Evolutionary conservation across 2,113 vertebrate species (phyloP).

Genomic region (Mus spicilegus): DNA sequence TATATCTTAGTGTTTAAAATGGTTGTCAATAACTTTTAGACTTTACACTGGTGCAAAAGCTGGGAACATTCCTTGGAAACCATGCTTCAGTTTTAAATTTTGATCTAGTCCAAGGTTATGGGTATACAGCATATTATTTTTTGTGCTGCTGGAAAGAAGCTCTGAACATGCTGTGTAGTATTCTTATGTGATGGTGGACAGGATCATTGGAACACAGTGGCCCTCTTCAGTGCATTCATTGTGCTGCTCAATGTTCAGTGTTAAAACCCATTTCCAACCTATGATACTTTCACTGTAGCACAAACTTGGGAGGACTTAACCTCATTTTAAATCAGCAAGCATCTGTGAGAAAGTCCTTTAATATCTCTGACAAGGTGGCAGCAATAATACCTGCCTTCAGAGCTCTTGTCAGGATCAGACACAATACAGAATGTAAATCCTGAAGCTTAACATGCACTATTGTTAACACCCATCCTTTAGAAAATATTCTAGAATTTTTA

Average conservation of each 20-base stretch:
- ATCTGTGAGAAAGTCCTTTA: background rate
- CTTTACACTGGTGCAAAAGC: background rate
- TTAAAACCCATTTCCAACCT: background rate
- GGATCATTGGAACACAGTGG: background rate
- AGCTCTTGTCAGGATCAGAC: background rate
- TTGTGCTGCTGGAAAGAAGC: background rate
- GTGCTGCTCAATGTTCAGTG: background rate
- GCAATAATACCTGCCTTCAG: background rate
- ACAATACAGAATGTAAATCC: slow-evolving; percentile 10
- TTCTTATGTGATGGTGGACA: background rate
- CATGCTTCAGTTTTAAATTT: background rate
- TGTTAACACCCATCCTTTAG: background rate
- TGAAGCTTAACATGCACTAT: background rate
- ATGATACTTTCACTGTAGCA: background rate
- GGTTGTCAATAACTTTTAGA: background rate
- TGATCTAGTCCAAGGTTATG: background rate
- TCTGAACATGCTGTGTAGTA: background rate
- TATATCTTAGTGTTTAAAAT: background rate
- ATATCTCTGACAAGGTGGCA: background rate
- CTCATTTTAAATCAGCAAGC: background rate
- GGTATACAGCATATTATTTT: background rate
- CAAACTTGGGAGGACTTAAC: background rate
- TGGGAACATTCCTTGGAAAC: background rate
- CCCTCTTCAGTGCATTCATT: background rate
- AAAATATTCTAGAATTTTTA: slow-evolving; percentile 45